These are phyloP conservation scores for Eupithecia inturbata DNA, from an alignment of 2,888 invertebrate genomes.

Conservation along the genomic window DNA sequence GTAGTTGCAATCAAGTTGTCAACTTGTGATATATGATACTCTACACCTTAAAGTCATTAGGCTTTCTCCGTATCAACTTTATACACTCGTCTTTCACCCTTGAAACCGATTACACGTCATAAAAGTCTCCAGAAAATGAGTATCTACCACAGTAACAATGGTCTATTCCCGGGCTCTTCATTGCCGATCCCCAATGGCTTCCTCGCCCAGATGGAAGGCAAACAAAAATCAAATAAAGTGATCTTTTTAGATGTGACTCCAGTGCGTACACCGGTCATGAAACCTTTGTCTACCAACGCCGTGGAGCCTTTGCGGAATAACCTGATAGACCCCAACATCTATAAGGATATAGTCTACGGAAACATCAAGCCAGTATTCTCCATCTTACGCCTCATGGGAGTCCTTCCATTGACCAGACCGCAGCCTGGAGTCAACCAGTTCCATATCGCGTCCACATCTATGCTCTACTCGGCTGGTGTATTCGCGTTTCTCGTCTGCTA, in stretches of 20 bases:
- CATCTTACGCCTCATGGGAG: conserved; percentile 82
- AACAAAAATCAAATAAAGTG: conserved; percentile 60
- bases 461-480: conserved; percentile 84
- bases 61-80: conserved; percentile 50
- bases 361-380: conserved; percentile 78
- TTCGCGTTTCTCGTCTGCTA: conserved; percentile 81
- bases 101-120: conserved; percentile 39
- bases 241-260: conserved; percentile 77
- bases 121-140: conserved; percentile 57
- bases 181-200: conserved; percentile 67
- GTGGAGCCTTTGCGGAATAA: conserved; percentile 68
- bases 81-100: conserved; percentile 48
- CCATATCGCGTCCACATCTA: conserved; percentile 78
- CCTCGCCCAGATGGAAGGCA: conserved; percentile 60
- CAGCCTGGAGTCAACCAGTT: conserved; percentile 79
- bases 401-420: conserved; percentile 84
- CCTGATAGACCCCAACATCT: conserved; percentile 62
- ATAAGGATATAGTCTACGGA: conserved; percentile 74
- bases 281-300: conserved; percentile 60
- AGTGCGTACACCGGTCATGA: conserved; percentile 60
- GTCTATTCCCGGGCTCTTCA: conserved; percentile 56
- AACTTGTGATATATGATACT: conserved; percentile 64
- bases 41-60: conserved; percentile 55
- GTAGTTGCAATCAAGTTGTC: conserved; percentile 74
- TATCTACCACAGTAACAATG: conserved; percentile 59